Evolutionary conservation across 35 echinoderm and acorn worm species (phyloP).

Genomic region (Lytechinus pictus): DNA sequence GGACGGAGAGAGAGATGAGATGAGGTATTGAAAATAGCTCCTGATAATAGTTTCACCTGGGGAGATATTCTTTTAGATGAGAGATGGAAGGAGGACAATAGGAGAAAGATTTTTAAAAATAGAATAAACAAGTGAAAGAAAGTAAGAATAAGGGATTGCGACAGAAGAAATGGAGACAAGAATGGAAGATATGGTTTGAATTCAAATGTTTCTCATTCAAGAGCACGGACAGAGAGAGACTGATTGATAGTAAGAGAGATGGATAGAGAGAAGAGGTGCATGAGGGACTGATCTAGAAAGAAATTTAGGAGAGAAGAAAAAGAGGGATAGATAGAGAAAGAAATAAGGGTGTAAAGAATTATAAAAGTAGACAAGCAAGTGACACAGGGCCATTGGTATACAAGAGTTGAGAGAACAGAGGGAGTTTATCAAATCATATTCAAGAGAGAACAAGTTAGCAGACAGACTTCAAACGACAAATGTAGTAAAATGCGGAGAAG

Average conservation of each 20-base stretch:
- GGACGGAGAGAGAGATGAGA: slow-evolving; percentile 3
- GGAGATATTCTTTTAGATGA: slow-evolving; percentile 5
- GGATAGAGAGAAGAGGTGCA: not conserved
- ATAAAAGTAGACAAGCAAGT: too few relatives aligned
- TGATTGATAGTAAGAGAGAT: not conserved
- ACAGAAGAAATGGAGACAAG: not conserved
- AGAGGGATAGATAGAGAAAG: too few relatives aligned
- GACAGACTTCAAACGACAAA: not conserved
- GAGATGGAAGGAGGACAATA: not conserved
- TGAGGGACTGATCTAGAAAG: not conserved
- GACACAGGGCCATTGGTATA: not conserved
- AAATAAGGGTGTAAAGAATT: too few relatives aligned
- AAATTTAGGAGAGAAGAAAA: not conserved
- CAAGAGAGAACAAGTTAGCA: not conserved
- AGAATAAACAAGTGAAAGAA: not conserved
- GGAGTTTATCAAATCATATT: not conserved
- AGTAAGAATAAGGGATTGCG: not conserved
- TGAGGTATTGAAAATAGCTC: not conserved
- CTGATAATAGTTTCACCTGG: not conserved
- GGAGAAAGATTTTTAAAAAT: not conserved
- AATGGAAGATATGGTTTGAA: not conserved
- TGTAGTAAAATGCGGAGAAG: not conserved
- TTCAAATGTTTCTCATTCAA: not conserved
- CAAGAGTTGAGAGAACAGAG: not conserved
- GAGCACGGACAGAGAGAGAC: not conserved